Evolutionary conservation across 1,140 invertebrate species (phyloP), one percentile per base, ranked within the genome.

Genomic region (Cheumatopsyche charites): DNA sequence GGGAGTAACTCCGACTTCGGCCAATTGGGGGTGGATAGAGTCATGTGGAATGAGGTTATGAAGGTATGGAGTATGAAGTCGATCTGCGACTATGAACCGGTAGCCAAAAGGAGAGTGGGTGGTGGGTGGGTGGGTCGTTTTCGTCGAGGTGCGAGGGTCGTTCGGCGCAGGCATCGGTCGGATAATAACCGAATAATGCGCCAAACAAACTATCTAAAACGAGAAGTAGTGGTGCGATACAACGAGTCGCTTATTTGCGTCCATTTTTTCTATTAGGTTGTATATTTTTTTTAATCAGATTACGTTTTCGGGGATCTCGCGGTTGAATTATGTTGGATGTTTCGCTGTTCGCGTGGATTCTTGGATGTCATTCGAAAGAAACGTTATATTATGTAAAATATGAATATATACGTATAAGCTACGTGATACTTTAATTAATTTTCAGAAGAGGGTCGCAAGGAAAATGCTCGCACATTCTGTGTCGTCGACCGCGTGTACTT

Each of bases 161-260:
- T 63, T 63, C n/a, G 19, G 19, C 29, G 29, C 62, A 63, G 62
- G 41, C 62, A 42, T 43, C 19, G 62, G 55, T 23, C 12, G 62
- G 62, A 63, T 63, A 63, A 63, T 63, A 63, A 42, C 62, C 62
- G 29, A 63, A 63, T 63, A 63, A 58, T 58, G 21, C 55, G 17
- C 55, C 17, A 19, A 58, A 58, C 55, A 58, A 58, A 58, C 55
- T 58, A 58, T 55, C 12, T 23, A n/a, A 23, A 21, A 58, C 43
- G 11, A 9, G 13, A 13, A 25, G 15, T 52, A 17, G 15, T 17
- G 1, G 47, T 17, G 19, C 47, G 6, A 7, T 7, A 1, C 7
- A 52, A 17, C 7, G 47, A 52, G 19, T 36, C 29, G 19, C 47
- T 17, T 17, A 15, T 52, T 17, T 17, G 1, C 7, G 19, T 19